A percentile compares a stretch with the other conserved stretches of the same genome.
Evolutionary conservation across 2,113 vertebrate species (phyloP).

Genomic region (Lagopus leucura): DNA sequence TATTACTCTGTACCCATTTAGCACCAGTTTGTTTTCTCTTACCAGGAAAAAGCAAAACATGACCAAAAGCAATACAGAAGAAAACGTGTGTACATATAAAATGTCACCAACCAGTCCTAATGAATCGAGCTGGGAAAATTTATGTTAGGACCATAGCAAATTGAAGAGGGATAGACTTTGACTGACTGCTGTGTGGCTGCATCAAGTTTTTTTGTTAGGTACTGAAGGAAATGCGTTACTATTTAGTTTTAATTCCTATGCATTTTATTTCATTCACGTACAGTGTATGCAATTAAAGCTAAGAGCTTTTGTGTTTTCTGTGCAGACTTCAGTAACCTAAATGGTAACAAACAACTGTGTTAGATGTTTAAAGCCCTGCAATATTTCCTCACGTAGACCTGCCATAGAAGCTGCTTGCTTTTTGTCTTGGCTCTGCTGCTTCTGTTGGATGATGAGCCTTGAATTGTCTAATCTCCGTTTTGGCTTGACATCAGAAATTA

Average conservation of each 20-base stretch:
- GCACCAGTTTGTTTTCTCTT: background rate
- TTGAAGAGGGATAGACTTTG: background rate
- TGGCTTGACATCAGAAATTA: background rate
- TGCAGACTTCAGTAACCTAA: background rate
- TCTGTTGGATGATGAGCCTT: background rate
- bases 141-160: background rate
- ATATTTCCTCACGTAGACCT: background rate
- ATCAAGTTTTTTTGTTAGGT: background rate
- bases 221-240: background rate
- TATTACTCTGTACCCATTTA: background rate
- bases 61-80: background rate
- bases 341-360: background rate
- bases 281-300: background rate
- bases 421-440: background rate
- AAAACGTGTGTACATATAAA: background rate
- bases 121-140: background rate
- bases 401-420: background rate
- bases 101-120: background rate
- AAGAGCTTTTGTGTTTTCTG: background rate
- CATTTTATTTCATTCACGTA: background rate
- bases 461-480: background rate
- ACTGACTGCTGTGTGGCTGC: background rate
- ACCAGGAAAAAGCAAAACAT: background rate
- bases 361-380: background rate
- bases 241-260: background rate